Evolutionary conservation across 2,113 vertebrate genomes (phyloP).

Genomic region (Gyps fulvus): DNA sequence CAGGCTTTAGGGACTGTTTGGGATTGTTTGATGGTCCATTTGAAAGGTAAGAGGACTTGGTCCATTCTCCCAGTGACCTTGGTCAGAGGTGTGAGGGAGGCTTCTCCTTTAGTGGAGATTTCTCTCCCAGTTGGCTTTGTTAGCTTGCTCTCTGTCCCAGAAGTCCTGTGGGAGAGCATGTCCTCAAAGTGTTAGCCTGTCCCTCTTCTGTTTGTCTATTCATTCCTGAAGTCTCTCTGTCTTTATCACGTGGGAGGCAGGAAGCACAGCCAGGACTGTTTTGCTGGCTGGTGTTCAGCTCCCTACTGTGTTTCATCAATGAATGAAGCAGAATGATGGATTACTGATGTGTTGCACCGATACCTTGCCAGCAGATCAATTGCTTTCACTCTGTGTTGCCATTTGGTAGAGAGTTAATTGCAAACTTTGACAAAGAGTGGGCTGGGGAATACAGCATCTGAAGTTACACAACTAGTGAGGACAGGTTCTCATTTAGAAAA

Average conservation of each 20-base stretch:
- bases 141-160: background rate
- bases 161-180: background rate
- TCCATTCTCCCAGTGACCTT: background rate
- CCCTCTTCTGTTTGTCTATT: background rate
- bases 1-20: background rate
- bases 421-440: background rate
- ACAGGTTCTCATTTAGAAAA: background rate
- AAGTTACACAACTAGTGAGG: background rate
- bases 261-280: background rate
- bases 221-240: background rate
- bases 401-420: background rate
- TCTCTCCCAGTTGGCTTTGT: background rate
- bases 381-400: background rate
- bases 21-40: background rate
- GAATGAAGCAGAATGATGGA: background rate
- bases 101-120: background rate
- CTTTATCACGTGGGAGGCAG: background rate
- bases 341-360: background rate
- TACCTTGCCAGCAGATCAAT: background rate
- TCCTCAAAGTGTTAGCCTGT: background rate
- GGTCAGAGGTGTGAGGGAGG: accelerated
- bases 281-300: background rate
- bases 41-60: background rate
- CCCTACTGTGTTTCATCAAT: background rate
- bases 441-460: background rate